Conservation (phyloP, 2,888 invertebrate genomes). For the Drosophila kuntzei region DNA sequence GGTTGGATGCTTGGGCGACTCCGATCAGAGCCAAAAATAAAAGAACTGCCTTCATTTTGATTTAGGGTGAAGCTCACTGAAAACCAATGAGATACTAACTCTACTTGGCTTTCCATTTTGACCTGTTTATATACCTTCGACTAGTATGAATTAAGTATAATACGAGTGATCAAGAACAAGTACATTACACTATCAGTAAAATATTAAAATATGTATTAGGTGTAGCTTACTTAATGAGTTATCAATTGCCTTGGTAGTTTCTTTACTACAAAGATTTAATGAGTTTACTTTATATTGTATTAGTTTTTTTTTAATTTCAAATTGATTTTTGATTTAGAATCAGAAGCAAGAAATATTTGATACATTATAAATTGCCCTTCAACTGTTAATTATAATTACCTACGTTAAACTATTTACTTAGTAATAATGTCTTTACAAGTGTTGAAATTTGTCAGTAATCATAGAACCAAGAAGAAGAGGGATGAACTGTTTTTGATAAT, state of each 20-base stretch:
- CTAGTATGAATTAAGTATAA: background rate
- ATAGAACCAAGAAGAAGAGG: background rate
- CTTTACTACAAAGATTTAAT: background rate
- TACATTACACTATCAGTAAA: background rate
- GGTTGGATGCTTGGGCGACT: background rate
- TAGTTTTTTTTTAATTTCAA: background rate
- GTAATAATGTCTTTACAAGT: background rate
- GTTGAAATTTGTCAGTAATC: background rate
- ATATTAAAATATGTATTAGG: background rate
- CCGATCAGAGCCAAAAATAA: conserved; percentile 6
- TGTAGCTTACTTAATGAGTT: background rate
- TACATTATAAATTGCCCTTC: background rate
- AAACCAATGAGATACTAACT: background rate
- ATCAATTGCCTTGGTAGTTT: background rate
- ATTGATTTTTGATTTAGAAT: background rate
- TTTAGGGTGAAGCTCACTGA: background rate
- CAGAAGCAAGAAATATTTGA: background rate
- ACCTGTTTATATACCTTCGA: background rate
- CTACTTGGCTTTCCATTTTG: background rate
- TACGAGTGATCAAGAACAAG: background rate
- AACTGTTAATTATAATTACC: background rate
- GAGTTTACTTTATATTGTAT: too few relatives aligned
- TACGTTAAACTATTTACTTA: background rate
- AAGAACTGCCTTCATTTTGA: conserved; percentile 10
- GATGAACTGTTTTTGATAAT: too few relatives aligned